A percentile compares a stretch with the other conserved stretches of the same genome.
phyloP scores from a whole-genome alignment of 2,797 vertebrate species.

The Lacerta bilineata region DNA sequence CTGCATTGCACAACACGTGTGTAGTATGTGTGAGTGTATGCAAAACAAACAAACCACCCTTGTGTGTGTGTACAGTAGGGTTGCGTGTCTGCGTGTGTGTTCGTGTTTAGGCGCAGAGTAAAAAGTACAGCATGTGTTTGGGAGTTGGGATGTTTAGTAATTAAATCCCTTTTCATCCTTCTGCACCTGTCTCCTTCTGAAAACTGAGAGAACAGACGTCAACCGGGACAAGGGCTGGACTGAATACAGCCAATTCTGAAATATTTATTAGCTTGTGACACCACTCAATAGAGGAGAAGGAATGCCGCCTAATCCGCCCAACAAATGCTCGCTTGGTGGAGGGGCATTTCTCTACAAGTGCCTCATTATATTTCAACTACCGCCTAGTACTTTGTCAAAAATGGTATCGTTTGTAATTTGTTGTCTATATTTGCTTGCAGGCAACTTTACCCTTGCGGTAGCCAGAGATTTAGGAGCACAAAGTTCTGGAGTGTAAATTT shows the following conservation, averaged over 20 bases:
- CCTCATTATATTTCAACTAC: slow-evolving; percentile 82
- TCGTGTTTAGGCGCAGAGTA: slow-evolving; percentile 58
- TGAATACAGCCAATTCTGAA: slow-evolving; percentile 96
- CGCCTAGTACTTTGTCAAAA: slow-evolving; percentile 75
- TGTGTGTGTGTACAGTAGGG: slow-evolving; percentile 57
- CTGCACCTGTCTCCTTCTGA: slow-evolving; percentile 96
- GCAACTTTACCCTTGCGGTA: slow-evolving; percentile 51
- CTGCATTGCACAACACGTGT: not conserved
- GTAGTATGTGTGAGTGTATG: not conserved
- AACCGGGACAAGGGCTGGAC: slow-evolving; percentile 88
- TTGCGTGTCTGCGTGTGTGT: slow-evolving; percentile 48
- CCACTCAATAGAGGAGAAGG: slow-evolving; percentile 89
- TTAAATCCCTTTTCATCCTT: slow-evolving; percentile 95
- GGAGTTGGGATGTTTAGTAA: slow-evolving; percentile 91
- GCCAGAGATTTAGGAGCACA: slow-evolving; percentile 63
- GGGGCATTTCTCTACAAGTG: slow-evolving; percentile 80
- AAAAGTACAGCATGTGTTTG: slow-evolving; percentile 80
- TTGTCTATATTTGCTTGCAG: slow-evolving; percentile 72
- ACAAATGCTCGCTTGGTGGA: slow-evolving; percentile 78
- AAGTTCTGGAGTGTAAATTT: slow-evolving; percentile 45
- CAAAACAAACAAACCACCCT: not conserved
- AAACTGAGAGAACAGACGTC: slow-evolving; percentile 94
- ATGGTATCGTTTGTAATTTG: slow-evolving; percentile 74
- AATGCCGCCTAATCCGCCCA: slow-evolving; percentile 89
- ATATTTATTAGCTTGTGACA: slow-evolving; percentile 99